Conservation (phyloP, 2,797 vertebrate genomes). For the Spinibarbus caldwelli region DNA sequence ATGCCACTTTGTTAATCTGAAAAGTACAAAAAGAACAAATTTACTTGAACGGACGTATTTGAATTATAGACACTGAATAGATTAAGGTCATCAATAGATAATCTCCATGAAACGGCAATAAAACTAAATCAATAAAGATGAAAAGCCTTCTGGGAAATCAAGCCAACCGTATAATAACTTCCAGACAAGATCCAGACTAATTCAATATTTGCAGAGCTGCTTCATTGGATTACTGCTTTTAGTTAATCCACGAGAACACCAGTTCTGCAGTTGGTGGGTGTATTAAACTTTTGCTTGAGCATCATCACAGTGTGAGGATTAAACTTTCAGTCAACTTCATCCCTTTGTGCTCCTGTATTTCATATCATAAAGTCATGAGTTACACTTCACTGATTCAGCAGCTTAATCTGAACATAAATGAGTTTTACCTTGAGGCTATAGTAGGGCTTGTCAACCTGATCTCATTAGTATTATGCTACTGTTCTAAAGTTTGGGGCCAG, state of each 20-base stretch:
- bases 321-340: slow-evolving; percentile 9
- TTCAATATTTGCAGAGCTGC: slow-evolving; percentile 62
- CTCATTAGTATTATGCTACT: neutral
- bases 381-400: neutral
- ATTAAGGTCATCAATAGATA: slow-evolving; percentile 60
- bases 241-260: slow-evolving; percentile 56
- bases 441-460: neutral
- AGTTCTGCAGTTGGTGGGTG: slow-evolving; percentile 37
- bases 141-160: slow-evolving; percentile 59
- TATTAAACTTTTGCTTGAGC: slow-evolving; percentile 40
- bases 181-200: slow-evolving; percentile 59
- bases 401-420: neutral
- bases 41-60: slow-evolving; percentile 32
- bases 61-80: slow-evolving; percentile 45
- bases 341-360: slow-evolving; percentile 8
- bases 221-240: slow-evolving; percentile 55
- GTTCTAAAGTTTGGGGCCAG: neutral
- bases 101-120: slow-evolving; percentile 52
- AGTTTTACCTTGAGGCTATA: neutral
- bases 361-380: slow-evolving; percentile 12
- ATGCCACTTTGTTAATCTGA: slow-evolving; percentile 11
- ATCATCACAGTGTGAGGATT: slow-evolving; percentile 40
- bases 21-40: slow-evolving; percentile 29
- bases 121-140: slow-evolving; percentile 63
- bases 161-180: slow-evolving; percentile 60